Conservation (phyloP, 2,888 invertebrate genomes). For the Xiphydria camelus region DNA sequence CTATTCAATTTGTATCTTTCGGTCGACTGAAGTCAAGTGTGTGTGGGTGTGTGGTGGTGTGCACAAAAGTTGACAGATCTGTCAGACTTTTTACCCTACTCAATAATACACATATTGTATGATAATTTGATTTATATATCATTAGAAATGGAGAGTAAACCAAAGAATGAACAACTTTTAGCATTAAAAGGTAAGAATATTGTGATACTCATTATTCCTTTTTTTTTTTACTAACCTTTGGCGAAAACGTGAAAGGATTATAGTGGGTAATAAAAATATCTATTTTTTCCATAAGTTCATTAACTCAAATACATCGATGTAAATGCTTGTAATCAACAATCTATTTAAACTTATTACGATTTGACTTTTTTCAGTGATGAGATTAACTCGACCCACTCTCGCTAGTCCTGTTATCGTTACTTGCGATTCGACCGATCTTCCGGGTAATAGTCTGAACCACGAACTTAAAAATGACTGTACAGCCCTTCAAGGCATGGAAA, state of each 20-base stretch:
- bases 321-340: no score
- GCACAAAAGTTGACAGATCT: no score
- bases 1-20: no score
- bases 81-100: no score
- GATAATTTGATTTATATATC: not conserved
- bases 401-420: conserved; percentile 80
- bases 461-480: conserved; percentile 82
- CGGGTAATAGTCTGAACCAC: conserved; percentile 78
- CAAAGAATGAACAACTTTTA: conserved; percentile 65
- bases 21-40: no score
- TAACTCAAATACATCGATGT: no score
- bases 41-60: no score
- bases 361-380: conserved; percentile 73
- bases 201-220: not conserved
- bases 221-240: not conserved
- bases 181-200: conserved; percentile 63
- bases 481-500: conserved; percentile 79
- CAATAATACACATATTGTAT: no score
- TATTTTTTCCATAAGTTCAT: no score
- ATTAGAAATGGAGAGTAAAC: conserved; percentile 63
- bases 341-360: not conserved
- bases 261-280: conserved; percentile 6
- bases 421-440: conserved; percentile 83
- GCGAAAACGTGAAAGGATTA: no score
- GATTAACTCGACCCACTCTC: conserved; percentile 89